Conservation (phyloP, 2,113 vertebrate genomes). For the Bothrops jararaca region DNA sequence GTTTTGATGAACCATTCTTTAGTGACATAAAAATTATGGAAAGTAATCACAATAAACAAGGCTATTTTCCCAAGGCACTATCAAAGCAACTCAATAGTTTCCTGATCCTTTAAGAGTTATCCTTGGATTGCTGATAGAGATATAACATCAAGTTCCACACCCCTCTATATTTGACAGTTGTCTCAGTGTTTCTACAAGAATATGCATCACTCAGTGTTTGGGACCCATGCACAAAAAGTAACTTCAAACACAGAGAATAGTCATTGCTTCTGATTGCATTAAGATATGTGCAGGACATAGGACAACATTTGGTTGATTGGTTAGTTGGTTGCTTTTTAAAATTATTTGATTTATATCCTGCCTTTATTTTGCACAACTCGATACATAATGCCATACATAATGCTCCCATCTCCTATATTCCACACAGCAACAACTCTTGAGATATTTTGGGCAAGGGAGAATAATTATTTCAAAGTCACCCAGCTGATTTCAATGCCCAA, state of each 20-base stretch:
- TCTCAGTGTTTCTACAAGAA: neutral
- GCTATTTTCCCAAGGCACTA: neutral
- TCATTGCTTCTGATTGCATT: neutral
- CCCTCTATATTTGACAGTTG: neutral
- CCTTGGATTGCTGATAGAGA: neutral
- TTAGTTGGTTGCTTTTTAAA: neutral
- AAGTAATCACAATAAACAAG: neutral
- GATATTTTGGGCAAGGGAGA: neutral
- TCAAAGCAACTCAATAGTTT: neutral
- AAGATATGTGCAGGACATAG: neutral
- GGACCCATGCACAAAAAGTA: neutral
- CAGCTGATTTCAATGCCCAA: neutral
- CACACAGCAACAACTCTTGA: neutral
- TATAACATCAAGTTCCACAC: neutral
- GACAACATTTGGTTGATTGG: neutral
- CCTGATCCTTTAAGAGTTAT: neutral
- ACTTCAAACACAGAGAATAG: neutral
- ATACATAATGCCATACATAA: neutral
- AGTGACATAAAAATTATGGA: too few species aligned
- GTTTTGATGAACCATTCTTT: neutral
- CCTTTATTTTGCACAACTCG: neutral
- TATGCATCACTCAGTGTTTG: neutral
- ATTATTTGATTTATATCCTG: neutral
- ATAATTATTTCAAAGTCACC: neutral
- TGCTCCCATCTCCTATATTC: neutral